These are phyloP conservation scores for Dendronephthya gigantea DNA, from an alignment of 64 coral and sea anemone species.

Conservation along the genomic window DNA sequence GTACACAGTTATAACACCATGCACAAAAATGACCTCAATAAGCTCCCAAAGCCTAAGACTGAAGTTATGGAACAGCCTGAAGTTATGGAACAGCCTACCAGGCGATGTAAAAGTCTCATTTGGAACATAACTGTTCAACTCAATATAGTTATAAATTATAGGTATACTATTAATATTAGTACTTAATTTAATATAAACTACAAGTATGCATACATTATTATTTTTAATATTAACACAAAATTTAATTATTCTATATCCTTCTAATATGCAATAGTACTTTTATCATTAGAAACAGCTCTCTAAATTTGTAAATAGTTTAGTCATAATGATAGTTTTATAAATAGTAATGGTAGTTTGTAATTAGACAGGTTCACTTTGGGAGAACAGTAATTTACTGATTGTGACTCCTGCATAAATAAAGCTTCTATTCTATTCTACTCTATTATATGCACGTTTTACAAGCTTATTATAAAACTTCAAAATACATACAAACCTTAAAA, in stretches of 20 bases:
- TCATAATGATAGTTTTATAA: background rate
- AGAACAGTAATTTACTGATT: background rate
- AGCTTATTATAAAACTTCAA: too few species aligned
- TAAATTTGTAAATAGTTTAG: background rate
- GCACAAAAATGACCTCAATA: background rate
- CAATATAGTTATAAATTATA: too few species aligned
- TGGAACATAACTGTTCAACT: background rate
- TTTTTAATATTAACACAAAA: too few species aligned
- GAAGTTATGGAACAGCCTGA: background rate
- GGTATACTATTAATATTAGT: too few species aligned
- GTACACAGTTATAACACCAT: background rate
- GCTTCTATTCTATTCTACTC: background rate
- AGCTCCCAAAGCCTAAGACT: too few species aligned
- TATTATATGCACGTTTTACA: too few species aligned
- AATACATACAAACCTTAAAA: too few species aligned
- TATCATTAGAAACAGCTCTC: background rate
- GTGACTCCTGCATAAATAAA: background rate
- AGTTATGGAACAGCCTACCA: background rate
- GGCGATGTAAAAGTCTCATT: background rate
- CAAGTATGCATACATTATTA: too few species aligned
- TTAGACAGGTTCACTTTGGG: background rate
- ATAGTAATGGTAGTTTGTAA: background rate
- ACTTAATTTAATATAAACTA: too few species aligned
- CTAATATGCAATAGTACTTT: too few species aligned
- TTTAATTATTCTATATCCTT: too few species aligned